A percentile compares a stretch with the other conserved stretches of the same genome.
phyloP scores from a whole-genome alignment of 2,113 vertebrate species.

The Lepisosteus oculatus region DNA sequence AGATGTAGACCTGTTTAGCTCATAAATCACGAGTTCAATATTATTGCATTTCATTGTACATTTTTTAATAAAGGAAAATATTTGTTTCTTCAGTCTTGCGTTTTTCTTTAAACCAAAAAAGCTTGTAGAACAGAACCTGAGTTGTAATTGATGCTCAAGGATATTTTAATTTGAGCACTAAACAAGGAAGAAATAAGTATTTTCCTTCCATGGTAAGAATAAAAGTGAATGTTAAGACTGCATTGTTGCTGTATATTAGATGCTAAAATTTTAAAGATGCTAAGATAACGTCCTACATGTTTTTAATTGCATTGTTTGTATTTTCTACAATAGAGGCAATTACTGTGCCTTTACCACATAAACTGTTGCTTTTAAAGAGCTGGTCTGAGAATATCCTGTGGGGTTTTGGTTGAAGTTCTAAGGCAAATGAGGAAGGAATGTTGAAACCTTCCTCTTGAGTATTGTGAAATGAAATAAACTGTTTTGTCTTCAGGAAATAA shows the following conservation, averaged over 20 bases:
- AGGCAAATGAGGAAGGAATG: no score
- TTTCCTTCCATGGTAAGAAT: slow-evolving; percentile 46
- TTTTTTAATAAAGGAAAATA: slow-evolving; percentile 90
- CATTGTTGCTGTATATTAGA: background rate
- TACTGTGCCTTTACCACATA: no score
- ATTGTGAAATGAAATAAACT: no score
- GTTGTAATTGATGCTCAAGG: slow-evolving; percentile 23
- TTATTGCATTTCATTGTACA: slow-evolving; percentile 32
- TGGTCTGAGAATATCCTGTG: no score
- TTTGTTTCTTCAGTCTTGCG: slow-evolving; percentile 85
- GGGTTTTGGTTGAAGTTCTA: no score
- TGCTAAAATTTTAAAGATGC: no score
- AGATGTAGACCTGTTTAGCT: slow-evolving; percentile 1
- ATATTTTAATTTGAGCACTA: slow-evolving; percentile 1
- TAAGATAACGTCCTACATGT: no score
- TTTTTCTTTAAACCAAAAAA: slow-evolving; percentile 65
- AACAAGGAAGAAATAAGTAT: slow-evolving; percentile 66
- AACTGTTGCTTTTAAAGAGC: no score
- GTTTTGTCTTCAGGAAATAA: no score
- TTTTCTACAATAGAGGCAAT: no score
- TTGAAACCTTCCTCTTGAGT: no score
- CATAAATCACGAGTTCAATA: background rate
- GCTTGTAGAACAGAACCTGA: background rate
- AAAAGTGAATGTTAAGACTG: background rate
- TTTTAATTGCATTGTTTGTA: no score